Conservation (phyloP, 2,113 vertebrate species). For the Cheilinus undulatus region DNA sequence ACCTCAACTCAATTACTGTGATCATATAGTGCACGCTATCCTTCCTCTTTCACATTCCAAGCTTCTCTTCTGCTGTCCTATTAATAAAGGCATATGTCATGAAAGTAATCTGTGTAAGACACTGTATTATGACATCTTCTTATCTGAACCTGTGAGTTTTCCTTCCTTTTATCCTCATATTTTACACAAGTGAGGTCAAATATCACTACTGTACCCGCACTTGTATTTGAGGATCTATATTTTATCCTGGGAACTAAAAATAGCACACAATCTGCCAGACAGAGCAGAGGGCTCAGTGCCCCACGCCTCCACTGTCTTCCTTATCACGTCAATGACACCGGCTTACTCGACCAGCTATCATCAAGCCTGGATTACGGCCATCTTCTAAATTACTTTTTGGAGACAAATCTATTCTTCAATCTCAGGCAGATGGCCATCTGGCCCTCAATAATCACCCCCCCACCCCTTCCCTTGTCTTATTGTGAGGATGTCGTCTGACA, state of each 20-base stretch:
- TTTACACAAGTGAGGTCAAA: slow-evolving; percentile 13
- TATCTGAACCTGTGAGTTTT: background rate
- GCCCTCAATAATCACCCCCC: slow-evolving; percentile 60
- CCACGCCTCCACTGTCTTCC: slow-evolving; percentile 19
- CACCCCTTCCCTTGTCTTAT: slow-evolving; percentile 52
- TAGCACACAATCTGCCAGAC: slow-evolving; percentile 60
- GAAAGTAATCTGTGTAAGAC: background rate
- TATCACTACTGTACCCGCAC: background rate
- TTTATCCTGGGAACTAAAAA: slow-evolving; percentile 65
- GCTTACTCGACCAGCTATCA: slow-evolving; percentile 57
- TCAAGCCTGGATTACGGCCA: slow-evolving; percentile 80
- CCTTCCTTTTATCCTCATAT: background rate
- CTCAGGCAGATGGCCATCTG: slow-evolving; percentile 81
- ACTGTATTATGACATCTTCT: background rate
- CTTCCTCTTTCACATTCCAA: too few relatives aligned
- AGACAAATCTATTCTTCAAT: slow-evolving; percentile 86
- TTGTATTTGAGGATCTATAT: slow-evolving; percentile 33
- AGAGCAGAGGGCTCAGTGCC: slow-evolving; percentile 18
- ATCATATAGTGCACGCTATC: too few relatives aligned
- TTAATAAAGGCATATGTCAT: too few relatives aligned
- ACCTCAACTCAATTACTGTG: too few relatives aligned
- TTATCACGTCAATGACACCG: slow-evolving; percentile 72
- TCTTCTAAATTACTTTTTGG: slow-evolving; percentile 85
- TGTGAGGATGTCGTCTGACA: slow-evolving; percentile 65
- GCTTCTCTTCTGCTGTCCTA: too few relatives aligned